A percentile compares a stretch with the other conserved stretches of the same genome.
Evolutionary conservation across 2,797 vertebrate genomes (phyloP).

Genomic region (Harpagifer antarcticus): DNA sequence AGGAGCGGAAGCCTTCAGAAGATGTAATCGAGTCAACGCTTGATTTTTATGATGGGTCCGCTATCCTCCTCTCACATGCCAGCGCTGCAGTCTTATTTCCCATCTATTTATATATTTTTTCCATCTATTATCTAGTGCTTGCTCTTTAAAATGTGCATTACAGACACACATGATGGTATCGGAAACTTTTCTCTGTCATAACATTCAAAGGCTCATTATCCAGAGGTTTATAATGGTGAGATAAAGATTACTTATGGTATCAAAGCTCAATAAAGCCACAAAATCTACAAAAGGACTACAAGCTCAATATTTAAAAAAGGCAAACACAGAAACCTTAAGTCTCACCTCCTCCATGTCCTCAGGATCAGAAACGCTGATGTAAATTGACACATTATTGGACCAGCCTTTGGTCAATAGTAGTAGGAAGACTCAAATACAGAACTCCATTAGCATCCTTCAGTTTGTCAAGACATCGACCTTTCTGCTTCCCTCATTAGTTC

Average conservation of each 20-base stretch:
- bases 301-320: neutral
- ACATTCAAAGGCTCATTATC: slow-evolving; percentile 6
- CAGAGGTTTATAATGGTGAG: neutral
- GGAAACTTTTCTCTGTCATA: neutral
- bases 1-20: slow-evolving; percentile 32
- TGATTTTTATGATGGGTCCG: slow-evolving; percentile 35
- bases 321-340: neutral
- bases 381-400: neutral
- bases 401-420: neutral
- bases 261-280: neutral
- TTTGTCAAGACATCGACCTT: slow-evolving; percentile 2
- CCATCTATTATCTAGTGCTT: neutral
- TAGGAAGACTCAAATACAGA: neutral
- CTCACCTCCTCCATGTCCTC: neutral
- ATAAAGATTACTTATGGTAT: neutral
- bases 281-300: neutral
- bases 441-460: slow-evolving; percentile 2
- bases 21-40: slow-evolving; percentile 42
- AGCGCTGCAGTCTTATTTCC: slow-evolving; percentile 39
- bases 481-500: neutral
- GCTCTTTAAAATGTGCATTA: slow-evolving; percentile 8
- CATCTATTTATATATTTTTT: slow-evolving; percentile 9
- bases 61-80: slow-evolving; percentile 46
- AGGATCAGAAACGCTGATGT: slow-evolving; percentile 3
- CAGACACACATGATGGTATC: neutral